Conservation (phyloP, 2,888 invertebrate species). For the Caenorhabditis drosophilae region DNA sequence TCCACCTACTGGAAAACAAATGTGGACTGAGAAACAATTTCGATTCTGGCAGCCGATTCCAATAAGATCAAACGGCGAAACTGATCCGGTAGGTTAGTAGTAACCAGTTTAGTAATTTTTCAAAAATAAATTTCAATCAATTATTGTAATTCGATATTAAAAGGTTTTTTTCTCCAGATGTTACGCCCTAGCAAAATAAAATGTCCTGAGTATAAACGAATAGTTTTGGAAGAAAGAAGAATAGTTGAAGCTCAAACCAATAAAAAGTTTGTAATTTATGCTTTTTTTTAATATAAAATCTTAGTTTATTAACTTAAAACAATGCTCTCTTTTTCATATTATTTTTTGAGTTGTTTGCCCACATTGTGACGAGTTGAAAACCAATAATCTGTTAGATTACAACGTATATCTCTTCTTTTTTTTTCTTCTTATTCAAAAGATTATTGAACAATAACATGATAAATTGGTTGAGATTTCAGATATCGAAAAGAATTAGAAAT, state of each 20-base stretch:
- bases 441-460: too few relatives aligned
- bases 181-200: conserved; percentile 41
- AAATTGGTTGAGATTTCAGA: conserved; percentile 1
- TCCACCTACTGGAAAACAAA: conserved; percentile 66
- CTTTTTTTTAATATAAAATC: not conserved
- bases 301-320: too few relatives aligned
- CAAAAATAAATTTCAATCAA: not conserved
- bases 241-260: conserved; percentile 21
- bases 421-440: too few relatives aligned
- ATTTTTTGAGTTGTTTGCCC: too few relatives aligned
- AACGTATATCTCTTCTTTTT: too few relatives aligned
- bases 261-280: conserved; percentile 13
- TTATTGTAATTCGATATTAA: too few relatives aligned
- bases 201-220: conserved; percentile 33
- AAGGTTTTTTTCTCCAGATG: conserved; percentile 25
- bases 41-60: conserved; percentile 57
- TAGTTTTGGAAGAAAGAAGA: conserved; percentile 22
- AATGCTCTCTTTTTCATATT: too few relatives aligned
- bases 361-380: too few relatives aligned
- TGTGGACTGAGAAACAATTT: conserved; percentile 38
- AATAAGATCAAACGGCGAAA: conserved; percentile 44
- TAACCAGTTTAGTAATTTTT: not conserved
- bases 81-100: conserved; percentile 48
- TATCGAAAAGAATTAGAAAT: conserved; percentile 23
- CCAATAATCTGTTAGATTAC: too few relatives aligned